Base-by-base conservation (phyloP, 2,113 vertebrate species). In the Podocnemis expansa region DNA sequence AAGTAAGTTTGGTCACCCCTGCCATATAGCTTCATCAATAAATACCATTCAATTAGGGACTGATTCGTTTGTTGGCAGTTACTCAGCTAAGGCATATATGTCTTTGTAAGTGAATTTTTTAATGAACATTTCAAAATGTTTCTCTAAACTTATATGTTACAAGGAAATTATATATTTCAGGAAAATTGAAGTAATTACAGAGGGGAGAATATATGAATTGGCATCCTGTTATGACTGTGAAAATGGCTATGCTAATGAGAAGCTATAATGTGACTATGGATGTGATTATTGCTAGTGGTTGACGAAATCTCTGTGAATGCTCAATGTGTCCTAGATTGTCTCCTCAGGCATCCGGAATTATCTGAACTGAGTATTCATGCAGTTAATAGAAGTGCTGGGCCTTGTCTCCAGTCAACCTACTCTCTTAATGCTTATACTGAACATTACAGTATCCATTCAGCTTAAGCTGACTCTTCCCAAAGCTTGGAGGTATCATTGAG, bases 181-280 rank as follows among this genome's bases (percentile, higher is more conserved):
- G 2, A 5, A 91, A 12, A 52, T 22, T 88, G 79, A 76, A 83
- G 27, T 5, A 73, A 52, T 82, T 82, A 80, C 75, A 63, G n/a
- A 25, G 41, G 58, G 58, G 55, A 13, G 27, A 3, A 1, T 49
- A 25, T 27, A 24, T 80, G 84, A 79, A 80, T 51, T 19, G 76
- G 43, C 82, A 79, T 49, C n/a, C 17, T 6, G 1, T 82, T 58
- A 80, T 27, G 0, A 0, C 29, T 60, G 2, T 38, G 49, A 80
- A 27, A 91, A 90, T 22, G 45, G 31, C 52, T n/a, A 4, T 38
- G 14, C 19, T 84, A 76, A 70, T 1, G n/a, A 80, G 79, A 13
- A 25, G 54, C n/a, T 73, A 24, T 41, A 41, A 41, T 84, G 63
- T 4, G 60, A 54, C 5, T 89, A 34, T 82, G 0, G 0, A 21